phyloP scores from a whole-genome alignment of 2,113 vertebrate genomes.

The Lepidothrix coronata region DNA sequence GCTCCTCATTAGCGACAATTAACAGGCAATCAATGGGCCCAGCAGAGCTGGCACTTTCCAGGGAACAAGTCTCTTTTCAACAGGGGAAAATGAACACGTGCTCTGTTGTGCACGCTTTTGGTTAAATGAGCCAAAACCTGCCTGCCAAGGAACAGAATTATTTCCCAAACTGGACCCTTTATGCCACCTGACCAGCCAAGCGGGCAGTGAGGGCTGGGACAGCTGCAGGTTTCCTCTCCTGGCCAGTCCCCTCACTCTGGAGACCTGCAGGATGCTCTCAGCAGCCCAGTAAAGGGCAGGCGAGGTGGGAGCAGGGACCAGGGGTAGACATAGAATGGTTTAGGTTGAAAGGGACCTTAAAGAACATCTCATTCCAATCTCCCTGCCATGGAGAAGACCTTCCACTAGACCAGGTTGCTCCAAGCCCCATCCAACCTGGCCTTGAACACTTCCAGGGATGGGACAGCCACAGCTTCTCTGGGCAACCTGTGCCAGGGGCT shows the following conservation, averaged over 20 bases:
- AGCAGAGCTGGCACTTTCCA: constrained; percentile 20
- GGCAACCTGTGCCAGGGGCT: background rate
- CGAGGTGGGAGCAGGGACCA: background rate
- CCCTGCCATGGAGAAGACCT: background rate
- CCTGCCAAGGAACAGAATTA: background rate
- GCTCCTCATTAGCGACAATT: constrained; percentile 73
- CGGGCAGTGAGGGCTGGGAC: background rate
- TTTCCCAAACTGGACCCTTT: background rate
- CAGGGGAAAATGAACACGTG: background rate
- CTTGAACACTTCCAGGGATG: background rate
- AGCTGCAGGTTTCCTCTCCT: background rate
- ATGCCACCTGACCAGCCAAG: background rate
- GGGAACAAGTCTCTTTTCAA: constrained; percentile 41
- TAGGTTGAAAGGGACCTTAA: background rate
- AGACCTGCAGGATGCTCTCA: background rate
- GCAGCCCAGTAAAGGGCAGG: background rate
- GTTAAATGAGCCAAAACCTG: background rate
- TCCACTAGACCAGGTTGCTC: accelerated
- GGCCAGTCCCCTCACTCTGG: background rate
- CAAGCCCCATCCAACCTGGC: accelerated
- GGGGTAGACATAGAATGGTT: background rate
- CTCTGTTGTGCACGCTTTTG: background rate
- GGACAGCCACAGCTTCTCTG: background rate
- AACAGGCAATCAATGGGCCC: constrained; percentile 51
- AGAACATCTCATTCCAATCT: accelerated